Evolutionary conservation across 2,888 invertebrate genomes (phyloP), one percentile per base, ranked within the genome.

Genomic region (Ligdia adustata): DNA sequence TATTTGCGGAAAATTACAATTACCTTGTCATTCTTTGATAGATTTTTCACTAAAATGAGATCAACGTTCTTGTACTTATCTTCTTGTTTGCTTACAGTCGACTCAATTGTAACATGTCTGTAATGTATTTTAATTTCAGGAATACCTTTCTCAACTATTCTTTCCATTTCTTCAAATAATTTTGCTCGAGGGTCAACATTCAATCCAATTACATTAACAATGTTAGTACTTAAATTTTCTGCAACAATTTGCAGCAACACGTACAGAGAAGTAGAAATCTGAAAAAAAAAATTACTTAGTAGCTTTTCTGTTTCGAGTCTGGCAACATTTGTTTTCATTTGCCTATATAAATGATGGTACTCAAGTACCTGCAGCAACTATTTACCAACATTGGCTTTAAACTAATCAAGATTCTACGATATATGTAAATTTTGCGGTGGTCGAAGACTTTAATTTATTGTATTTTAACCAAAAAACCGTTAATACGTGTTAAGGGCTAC

Each of bases 161-260:
- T 34, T 12, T 52, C 41, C 3, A 65, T 50, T 33, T 52, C 35
- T 1, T 46, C 29, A 20, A 57, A 61, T 12, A 65, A 16, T 0
- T 14, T 35, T 11, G 43, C 35, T 6, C 4, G 7, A 5, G 9
- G 14, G 1, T 55, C 9, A 27, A 33, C 37, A 1, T 37, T 31
- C 13, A 69, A 22, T 7, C 51, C 61, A 31, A 66, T 33, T 9
- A 64, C 51, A 3, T 52, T 54, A 14, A 68, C 34, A 3, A 9
- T 31, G 9, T 39, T 18, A 38, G 60, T 65, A n/a, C 52, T 58
- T 1, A 60, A 9, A 43, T 70, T 70, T 52, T 69, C 68, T 3
- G 56, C 55, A 7, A 63, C 59, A 6, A 60, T 62, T 65, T 69
- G 70, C 2, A 69, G 32, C 11, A 51, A 61, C 32, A 62, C 48